Percentiles rank a stretch among this genome's conserved stretches.
Evolutionary conservation across 2,797 vertebrate genomes (phyloP).

Genomic region (Pogonophryne albipinna): DNA sequence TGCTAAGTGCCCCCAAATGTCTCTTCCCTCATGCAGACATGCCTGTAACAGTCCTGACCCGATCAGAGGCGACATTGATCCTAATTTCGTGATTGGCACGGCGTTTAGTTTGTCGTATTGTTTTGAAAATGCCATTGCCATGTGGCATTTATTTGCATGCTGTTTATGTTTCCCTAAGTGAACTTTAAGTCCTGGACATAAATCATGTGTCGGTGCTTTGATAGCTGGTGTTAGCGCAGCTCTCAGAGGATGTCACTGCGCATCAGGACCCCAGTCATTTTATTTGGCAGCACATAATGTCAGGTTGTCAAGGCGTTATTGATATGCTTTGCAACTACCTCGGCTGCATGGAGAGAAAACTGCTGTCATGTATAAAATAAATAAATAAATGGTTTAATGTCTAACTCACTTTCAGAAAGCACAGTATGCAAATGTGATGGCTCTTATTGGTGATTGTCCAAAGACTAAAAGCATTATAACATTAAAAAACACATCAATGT

Average conservation of each 20-base stretch:
- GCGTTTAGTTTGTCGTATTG: constrained; percentile 39
- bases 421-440: not conserved
- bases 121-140: constrained; percentile 52
- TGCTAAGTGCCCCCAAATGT: constrained; percentile 36
- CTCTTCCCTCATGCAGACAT: constrained; percentile 32
- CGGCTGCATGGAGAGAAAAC: constrained; percentile 27
- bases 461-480: not conserved
- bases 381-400: constrained; percentile 1
- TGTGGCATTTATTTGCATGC: constrained; percentile 67
- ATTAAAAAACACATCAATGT: not conserved
- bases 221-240: constrained; percentile 51
- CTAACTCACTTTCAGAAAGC: constrained; percentile 23
- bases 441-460: not conserved
- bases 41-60: constrained; percentile 34
- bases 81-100: constrained; percentile 57
- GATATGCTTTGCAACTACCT: constrained; percentile 38
- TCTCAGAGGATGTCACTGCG: constrained; percentile 45
- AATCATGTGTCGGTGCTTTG: constrained; percentile 59
- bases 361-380: constrained; percentile 5
- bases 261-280: constrained; percentile 51
- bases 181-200: constrained; percentile 66
- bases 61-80: constrained; percentile 52
- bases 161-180: constrained; percentile 53
- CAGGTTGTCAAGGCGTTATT: constrained; percentile 48
- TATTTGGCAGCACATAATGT: constrained; percentile 54